Evolutionary conservation across 2,888 invertebrate genomes (phyloP), one percentile per base, ranked within the genome.

Genomic region (Thelaira solivaga): DNA sequence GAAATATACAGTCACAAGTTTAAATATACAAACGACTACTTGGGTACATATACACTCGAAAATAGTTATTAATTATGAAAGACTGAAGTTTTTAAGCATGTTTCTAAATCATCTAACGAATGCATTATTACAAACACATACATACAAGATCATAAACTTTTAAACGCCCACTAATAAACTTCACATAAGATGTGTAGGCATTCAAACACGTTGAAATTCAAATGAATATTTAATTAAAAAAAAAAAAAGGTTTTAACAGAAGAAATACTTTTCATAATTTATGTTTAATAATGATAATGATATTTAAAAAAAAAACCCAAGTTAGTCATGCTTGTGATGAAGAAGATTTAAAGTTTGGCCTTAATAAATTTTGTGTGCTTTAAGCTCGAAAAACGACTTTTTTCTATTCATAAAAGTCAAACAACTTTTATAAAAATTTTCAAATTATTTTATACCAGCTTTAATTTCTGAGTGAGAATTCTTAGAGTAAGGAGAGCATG

Each of bases 91-190:
- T 65, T 49, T 41, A 49, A 49, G 18, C 34, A 61, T 67, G 11
- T 57, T 55, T 61, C 49, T 57, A 43, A 69, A 71, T 65, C 69
- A 57, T 64, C 67, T 71, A 76, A 76, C 59, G 69, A 59, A 59
- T 45, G 43, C 62, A 51, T 16, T n/a, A n/a, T n/a, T 41, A 55
- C 26, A 49, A 16, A 64, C 36, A 55, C 18, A 51, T 36, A 20
- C 20, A 51, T 20, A 41, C 22, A 41, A 34, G 29, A 69, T 49
- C 29, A 41, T 47, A 49, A 67, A 39, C 29, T 55, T 45, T 55
- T 18, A 24, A 76, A 64, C 69, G 64, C 69, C 76, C 55, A 64
- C 76, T 39, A 59, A 69, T 36, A 39, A 59, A 47, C n/a, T 55
- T 22, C 4, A 34, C 8, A 4, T 3, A 34, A 34, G n/a, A 11